Evolutionary conservation across 2,888 invertebrate genomes (phyloP).

Genomic region (Ophion ventricosus): DNA sequence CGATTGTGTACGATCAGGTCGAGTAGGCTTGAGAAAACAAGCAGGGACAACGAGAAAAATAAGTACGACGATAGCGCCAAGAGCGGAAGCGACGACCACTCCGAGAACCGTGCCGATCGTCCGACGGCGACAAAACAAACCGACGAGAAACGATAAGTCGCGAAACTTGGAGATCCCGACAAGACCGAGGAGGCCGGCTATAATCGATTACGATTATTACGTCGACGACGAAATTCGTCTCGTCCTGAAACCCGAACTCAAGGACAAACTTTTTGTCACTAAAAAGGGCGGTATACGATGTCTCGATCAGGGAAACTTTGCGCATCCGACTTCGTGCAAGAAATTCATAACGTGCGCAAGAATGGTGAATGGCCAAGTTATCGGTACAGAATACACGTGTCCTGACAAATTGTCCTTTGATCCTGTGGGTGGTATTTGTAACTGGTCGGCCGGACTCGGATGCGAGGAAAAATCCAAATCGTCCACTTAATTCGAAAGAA

Average conservation of each 20-base stretch:
- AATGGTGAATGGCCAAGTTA: conserved; percentile 90
- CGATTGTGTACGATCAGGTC: conserved; percentile 74
- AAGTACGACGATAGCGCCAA: conserved; percentile 80
- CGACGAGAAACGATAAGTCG: conserved; percentile 62
- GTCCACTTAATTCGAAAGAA: conserved; percentile 23
- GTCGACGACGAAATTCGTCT: conserved; percentile 88
- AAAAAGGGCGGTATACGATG: conserved; percentile 90
- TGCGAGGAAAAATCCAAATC: conserved; percentile 86
- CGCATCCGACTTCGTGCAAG: conserved; percentile 95
- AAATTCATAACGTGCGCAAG: conserved; percentile 96
- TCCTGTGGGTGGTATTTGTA: conserved; percentile 95
- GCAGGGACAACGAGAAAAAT: conserved; percentile 78
- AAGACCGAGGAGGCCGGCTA: conserved; percentile 78
- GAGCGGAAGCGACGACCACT: conserved; percentile 71
- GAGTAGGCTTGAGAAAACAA: conserved; percentile 74
- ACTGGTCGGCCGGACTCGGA: conserved; percentile 93
- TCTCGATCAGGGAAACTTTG: conserved; percentile 95
- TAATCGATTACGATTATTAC: conserved; percentile 87
- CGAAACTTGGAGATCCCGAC: conserved; percentile 59
- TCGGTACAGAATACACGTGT: conserved; percentile 95
- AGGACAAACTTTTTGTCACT: conserved; percentile 86
- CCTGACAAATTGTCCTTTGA: conserved; percentile 94
- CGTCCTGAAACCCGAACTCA: conserved; percentile 84
- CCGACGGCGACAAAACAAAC: conserved; percentile 71
- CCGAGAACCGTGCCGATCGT: conserved; percentile 70